Base-by-base conservation (phyloP, 53 echinoderm and acorn worm species). In the Henricia sp. region DNA sequence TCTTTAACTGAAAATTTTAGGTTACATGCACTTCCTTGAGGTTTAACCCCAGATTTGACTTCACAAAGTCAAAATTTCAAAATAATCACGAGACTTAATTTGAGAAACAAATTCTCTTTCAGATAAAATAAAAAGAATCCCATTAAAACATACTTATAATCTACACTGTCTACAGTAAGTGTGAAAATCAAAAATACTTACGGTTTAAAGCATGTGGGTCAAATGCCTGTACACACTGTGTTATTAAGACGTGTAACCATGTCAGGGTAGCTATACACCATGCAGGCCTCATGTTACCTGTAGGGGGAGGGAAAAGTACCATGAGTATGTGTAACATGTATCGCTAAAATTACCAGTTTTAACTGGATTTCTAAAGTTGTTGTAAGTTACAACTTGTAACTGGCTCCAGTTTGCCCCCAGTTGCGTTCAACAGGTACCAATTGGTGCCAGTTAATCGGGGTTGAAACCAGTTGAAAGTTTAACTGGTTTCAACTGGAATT, bases 191-290 rank as follows among this genome's bases (percentile, higher is more conserved):
- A 38, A 19, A 23, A 1, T 58, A 89, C 89, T 92, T 86, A 92
- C 92, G 82, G 83, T 89, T 86, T 26, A 52, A 89, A 14, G 42
- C 50, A 52, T 85, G 89, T 44, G 89, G 92, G 63, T 89, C 85
- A 39, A 85, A 89, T 12, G 89, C 86, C 37, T 42, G 14, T 20
- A 42, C 77, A 30, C 43, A 41, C 37, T 38, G 55, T 37, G 57
- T 26, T 11, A 60, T 30, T 41, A 60, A 41, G 19, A 77, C 9
- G 17, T 29, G 77, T 29, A 77, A n/a, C 60, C 58, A 77, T 17
- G 60, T 43, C 14, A 77, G 9, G 44, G 60, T 44, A 41, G 42
- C 77, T 60, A 77, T 42, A 42, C 41, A 59, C 77, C 59, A 77
- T 3, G 60, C 19, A 33, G 77, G 60, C 59, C 42, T 77, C 91